Evolutionary conservation across 2,113 vertebrate genomes (phyloP).

Genomic region (Tichodroma muraria): DNA sequence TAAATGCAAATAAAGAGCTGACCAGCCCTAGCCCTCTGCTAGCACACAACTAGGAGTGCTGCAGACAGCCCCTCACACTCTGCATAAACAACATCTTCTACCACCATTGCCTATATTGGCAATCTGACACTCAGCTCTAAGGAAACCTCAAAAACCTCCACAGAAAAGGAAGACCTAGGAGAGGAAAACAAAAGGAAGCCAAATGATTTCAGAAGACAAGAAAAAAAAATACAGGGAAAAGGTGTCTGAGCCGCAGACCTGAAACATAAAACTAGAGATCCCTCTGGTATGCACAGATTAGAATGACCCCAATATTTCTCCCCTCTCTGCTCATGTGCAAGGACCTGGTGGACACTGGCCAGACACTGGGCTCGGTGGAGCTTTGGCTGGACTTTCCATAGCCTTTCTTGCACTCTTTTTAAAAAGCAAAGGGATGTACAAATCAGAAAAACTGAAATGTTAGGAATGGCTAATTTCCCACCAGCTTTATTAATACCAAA

Average conservation of each 20-base stretch:
- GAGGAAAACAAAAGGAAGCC: background rate
- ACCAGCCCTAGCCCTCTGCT: background rate
- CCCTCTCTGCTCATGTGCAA: background rate
- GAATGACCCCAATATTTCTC: background rate
- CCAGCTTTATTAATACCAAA: background rate
- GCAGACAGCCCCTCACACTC: background rate
- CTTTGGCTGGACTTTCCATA: background rate
- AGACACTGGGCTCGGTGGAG: background rate
- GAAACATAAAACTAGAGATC: background rate
- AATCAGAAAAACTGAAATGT: background rate
- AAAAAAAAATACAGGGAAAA: background rate
- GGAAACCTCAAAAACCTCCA: background rate
- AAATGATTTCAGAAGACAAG: background rate
- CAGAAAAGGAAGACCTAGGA: background rate
- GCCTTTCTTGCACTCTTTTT: background rate
- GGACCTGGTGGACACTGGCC: background rate
- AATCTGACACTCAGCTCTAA: background rate
- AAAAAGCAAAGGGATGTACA: background rate
- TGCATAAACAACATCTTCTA: background rate
- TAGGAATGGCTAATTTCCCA: background rate
- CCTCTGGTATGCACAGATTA: background rate
- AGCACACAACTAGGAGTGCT: background rate
- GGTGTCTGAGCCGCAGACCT: background rate
- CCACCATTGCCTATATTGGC: background rate
- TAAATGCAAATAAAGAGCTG: background rate